Evolutionary conservation across 2,113 vertebrate species (phyloP).

Genomic region (Morphnarchus princeps): DNA sequence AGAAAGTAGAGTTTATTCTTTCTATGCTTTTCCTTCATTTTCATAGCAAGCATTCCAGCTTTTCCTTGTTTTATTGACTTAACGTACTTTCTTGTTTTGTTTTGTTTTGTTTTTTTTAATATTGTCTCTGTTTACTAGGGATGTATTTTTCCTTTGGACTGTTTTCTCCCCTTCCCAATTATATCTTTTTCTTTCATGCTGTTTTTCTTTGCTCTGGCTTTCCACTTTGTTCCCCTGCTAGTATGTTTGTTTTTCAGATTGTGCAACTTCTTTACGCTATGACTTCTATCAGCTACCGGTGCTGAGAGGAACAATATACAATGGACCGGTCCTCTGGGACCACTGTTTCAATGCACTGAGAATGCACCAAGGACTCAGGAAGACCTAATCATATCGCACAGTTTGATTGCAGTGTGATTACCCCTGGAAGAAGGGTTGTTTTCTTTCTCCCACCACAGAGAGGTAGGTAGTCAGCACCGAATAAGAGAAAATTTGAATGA

Average conservation of each 20-base stretch:
- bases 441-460: slow-evolving; percentile 33
- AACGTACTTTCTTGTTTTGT: background rate
- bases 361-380: slow-evolving; percentile 32
- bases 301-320: background rate
- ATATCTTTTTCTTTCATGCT: slow-evolving; percentile 6
- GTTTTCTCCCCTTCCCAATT: slow-evolving; percentile 16
- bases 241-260: slow-evolving; percentile 50
- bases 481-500: slow-evolving; percentile 55
- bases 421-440: slow-evolving; percentile 34
- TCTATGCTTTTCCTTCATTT: background rate
- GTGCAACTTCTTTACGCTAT: slow-evolving; percentile 41
- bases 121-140: background rate
- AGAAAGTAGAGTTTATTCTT: background rate
- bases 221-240: slow-evolving; percentile 28
- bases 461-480: slow-evolving; percentile 14
- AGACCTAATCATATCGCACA: slow-evolving; percentile 45
- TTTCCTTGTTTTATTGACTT: background rate
- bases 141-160: background rate
- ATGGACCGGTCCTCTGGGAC: slow-evolving; percentile 4
- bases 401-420: slow-evolving; percentile 62
- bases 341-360: slow-evolving; percentile 17
- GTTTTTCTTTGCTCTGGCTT: slow-evolving; percentile 27
- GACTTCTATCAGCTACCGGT: slow-evolving; percentile 24
- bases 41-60: background rate
- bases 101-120: background rate